phyloP scores from a whole-genome alignment of 2,113 vertebrate species.

The Heterotis niloticus region DNA sequence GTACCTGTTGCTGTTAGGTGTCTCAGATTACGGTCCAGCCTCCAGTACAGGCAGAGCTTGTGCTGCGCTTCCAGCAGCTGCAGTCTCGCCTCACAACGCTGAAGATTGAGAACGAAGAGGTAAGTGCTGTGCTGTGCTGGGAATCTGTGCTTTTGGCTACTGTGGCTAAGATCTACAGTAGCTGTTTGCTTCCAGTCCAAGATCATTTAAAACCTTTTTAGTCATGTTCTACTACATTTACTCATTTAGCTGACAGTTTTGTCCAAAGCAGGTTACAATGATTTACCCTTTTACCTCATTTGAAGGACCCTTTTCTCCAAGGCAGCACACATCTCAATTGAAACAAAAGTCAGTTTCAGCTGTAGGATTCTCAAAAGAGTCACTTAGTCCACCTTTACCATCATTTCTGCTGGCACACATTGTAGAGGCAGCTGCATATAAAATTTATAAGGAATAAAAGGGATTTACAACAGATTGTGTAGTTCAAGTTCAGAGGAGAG shows the following conservation, averaged over 20 bases:
- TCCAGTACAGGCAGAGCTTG: conserved; percentile 88
- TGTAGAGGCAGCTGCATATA: neutral
- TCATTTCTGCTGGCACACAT: neutral
- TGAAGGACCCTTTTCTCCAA: no score
- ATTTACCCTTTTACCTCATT: no score
- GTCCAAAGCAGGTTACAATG: no score
- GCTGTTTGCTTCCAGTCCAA: no score
- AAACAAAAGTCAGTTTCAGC: no score
- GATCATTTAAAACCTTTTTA: no score
- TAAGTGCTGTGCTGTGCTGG: conserved; percentile 48
- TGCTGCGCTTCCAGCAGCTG: conserved; percentile 88
- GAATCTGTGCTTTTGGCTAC: no score
- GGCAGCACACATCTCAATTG: no score
- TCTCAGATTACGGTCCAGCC: conserved; percentile 90
- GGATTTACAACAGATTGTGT: neutral
- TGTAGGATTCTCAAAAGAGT: no score
- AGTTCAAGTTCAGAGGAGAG: no score
- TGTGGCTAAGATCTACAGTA: no score
- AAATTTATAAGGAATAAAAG: neutral
- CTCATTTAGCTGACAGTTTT: neutral
- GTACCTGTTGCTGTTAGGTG: conserved; percentile 67
- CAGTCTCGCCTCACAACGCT: conserved; percentile 90
- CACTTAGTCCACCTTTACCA: no score
- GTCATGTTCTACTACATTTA: neutral
- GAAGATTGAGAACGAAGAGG: conserved; percentile 98